Evolutionary conservation across 1,140 invertebrate species (phyloP).

Genomic region (Maconellicoccus hirsutus): DNA sequence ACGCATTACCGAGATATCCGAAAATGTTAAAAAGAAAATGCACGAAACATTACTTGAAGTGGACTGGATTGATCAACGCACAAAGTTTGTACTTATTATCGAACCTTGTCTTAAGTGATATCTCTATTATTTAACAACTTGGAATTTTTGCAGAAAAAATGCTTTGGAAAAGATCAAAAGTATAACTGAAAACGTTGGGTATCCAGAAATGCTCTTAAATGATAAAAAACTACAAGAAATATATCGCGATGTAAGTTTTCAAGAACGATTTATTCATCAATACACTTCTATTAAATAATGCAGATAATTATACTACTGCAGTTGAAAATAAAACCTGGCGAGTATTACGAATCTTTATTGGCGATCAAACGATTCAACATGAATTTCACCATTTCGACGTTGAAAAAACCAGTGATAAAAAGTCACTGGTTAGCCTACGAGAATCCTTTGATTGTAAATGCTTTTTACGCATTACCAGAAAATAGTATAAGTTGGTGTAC

Average conservation of each 20-base stretch:
- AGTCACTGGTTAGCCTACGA: background rate
- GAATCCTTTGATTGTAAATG: background rate
- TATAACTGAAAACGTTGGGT: constrained; percentile 44
- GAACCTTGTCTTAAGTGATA: no score
- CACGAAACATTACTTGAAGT: constrained; percentile 39
- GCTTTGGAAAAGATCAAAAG: constrained; percentile 44
- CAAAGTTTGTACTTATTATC: background rate
- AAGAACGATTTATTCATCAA: background rate
- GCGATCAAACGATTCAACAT: background rate
- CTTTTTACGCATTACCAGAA: background rate
- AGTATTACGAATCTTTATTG: constrained; percentile 11
- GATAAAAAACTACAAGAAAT: background rate
- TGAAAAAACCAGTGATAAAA: background rate
- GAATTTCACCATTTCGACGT: background rate
- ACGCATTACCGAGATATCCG: constrained; percentile 51
- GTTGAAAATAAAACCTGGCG: background rate
- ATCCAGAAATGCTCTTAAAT: constrained; percentile 44
- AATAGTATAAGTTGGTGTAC: background rate
- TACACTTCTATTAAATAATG: background rate
- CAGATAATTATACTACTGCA: background rate
- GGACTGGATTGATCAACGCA: constrained; percentile 24
- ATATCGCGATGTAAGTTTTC: background rate
- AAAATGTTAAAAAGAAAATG: constrained; percentile 47
- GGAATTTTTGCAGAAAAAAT: no score
- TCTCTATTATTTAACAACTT: no score